Conservation (phyloP, 2,888 invertebrate genomes). For the Pasiphila rectangulata region DNA sequence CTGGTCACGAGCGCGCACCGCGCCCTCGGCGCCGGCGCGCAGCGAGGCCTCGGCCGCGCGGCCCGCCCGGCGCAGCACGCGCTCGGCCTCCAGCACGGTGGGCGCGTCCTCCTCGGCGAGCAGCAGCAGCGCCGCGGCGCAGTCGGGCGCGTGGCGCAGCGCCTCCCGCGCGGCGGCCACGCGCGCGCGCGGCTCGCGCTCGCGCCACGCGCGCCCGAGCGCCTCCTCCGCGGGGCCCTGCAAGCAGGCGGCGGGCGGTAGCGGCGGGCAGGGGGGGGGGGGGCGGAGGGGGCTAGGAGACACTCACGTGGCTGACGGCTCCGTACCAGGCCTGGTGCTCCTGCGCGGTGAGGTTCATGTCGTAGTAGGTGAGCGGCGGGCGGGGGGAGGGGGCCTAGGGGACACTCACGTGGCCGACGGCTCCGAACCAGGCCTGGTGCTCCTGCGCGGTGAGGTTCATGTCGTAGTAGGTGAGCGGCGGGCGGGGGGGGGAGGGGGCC, state of each 20-base stretch:
- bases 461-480: too few species aligned
- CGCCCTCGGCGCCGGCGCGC: slow-evolving; percentile 92
- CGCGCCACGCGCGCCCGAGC: slow-evolving; percentile 93
- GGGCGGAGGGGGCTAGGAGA: neutral
- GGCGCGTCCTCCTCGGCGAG: slow-evolving; percentile 98
- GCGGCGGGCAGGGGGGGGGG: neutral
- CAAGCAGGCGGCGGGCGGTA: slow-evolving; percentile 84
- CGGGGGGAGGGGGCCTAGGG: too few species aligned
- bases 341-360: too few species aligned
- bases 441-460: too few species aligned
- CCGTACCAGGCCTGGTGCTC: too few species aligned
- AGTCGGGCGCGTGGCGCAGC: slow-evolving; percentile 92
- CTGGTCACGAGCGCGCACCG: slow-evolving; percentile 93
- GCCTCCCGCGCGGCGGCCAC: slow-evolving; percentile 93
- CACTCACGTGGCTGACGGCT: too few species aligned
- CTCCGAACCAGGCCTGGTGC: too few species aligned
- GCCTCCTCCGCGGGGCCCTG: slow-evolving; percentile 93
- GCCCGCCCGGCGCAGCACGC: slow-evolving; percentile 82
- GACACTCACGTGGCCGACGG: too few species aligned
- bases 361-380: too few species aligned
- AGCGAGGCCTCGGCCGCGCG: slow-evolving; percentile 94
- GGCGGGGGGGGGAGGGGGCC: too few species aligned
- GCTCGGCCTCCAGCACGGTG: slow-evolving; percentile 86
- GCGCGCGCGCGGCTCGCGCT: slow-evolving; percentile 92
- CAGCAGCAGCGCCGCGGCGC: slow-evolving; percentile 96